These are phyloP conservation scores for Zeus faber DNA, from an alignment of 2,113 vertebrate species.

Conservation along the genomic window DNA sequence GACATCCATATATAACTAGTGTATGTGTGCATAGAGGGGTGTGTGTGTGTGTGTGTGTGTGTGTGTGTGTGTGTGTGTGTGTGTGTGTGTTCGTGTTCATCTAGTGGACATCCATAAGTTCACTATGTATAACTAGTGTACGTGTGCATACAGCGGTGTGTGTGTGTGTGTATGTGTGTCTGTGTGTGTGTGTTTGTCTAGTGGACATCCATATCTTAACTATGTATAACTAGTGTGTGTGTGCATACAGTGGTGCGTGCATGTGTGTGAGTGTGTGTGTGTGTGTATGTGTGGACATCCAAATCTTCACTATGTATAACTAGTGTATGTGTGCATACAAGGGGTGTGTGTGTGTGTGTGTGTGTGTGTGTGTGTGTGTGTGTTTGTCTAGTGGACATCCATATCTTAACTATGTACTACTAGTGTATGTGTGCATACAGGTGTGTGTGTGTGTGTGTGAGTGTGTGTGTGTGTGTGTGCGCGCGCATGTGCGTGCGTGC, in stretches of 20 bases:
- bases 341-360: not conserved
- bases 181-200: not conserved
- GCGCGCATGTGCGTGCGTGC: not conserved
- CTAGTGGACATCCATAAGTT: too few species aligned
- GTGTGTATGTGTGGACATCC: too few species aligned
- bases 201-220: too few species aligned
- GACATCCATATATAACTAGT: too few species aligned
- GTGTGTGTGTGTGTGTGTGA: not conserved
- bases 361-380: not conserved
- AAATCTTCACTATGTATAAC: too few species aligned
- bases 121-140: too few species aligned
- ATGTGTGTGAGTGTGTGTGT: not conserved
- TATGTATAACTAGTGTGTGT: too few species aligned
- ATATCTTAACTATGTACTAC: conserved; percentile 15
- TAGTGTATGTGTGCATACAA: not conserved
- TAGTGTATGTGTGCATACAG: not conserved
- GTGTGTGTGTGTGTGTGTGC: not conserved
- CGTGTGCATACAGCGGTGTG: not conserved
- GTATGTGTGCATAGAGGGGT: too few species aligned
- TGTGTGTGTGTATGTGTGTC: not conserved
- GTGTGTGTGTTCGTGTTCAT: too few species aligned
- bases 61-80: too few species aligned
- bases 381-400: not conserved
- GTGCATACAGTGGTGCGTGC: too few species aligned
- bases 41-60: too few species aligned